Evolutionary conservation across 1,140 invertebrate species (phyloP), one percentile per base, ranked within the genome.

Genomic region (Olivierus martensii): DNA sequence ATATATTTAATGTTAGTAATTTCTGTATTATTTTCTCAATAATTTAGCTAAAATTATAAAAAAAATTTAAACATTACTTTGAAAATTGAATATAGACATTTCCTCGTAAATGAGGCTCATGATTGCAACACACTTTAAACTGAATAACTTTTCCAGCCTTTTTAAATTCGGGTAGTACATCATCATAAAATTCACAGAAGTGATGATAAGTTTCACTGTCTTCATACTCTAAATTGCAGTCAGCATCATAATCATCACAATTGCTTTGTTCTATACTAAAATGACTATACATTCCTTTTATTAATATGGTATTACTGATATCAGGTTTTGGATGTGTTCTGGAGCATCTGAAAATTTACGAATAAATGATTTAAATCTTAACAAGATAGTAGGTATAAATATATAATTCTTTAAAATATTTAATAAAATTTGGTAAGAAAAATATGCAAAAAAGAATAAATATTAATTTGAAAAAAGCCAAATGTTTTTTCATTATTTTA

Each of bases 1-100:
- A n/a, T n/a, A n/a, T n/a, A n/a, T n/a, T n/a, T n/a, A n/a, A n/a
- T n/a, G n/a, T n/a, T n/a, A n/a, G n/a, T n/a, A n/a, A n/a, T n/a
- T n/a, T n/a, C n/a, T n/a, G n/a, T n/a, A n/a, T n/a, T n/a, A n/a
- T n/a, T n/a, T n/a, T n/a, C n/a, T n/a, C n/a, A n/a, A n/a, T n/a
- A n/a, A n/a, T n/a, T n/a, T n/a, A n/a, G n/a, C n/a, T n/a, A n/a
- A n/a, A n/a, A n/a, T n/a, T n/a, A n/a, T n/a, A n/a, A n/a, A 28
- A 28, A 28, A 28, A 28, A 28, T 28, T n/a, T n/a, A 28, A 28
- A 28, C 77, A 43, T 59, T 78, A 58, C 57, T 71, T 76, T 19
- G 68, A 66, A 73, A 82, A 95, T 65, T 92, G 84, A 41, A 93
- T 74, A 64, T 92, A 95, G 43, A 92, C 81, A 72, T 96, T 92